Conservation (phyloP, 2,888 invertebrate species). For the Euclidia mi region DNA sequence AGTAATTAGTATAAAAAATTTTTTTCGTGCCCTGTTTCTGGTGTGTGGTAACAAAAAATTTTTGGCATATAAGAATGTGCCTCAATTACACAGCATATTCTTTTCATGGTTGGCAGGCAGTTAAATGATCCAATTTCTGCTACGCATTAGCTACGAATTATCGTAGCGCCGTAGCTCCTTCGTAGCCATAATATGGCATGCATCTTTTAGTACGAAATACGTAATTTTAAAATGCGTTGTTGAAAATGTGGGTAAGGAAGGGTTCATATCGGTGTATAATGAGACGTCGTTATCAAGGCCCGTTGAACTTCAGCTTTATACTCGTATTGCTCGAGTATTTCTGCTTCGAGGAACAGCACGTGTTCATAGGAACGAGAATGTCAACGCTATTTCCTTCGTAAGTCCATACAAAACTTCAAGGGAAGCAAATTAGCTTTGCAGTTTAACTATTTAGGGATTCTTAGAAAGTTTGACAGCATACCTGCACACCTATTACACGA, state of each 20-base stretch:
- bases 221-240: background rate
- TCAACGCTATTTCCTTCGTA: conserved; percentile 14
- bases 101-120: no score
- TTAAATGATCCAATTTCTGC: background rate
- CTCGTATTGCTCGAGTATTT: conserved; percentile 13
- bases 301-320: conserved; percentile 14
- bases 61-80: no score
- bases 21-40: no score
- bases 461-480: conserved; percentile 19
- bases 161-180: background rate
- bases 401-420: conserved; percentile 40
- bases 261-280: conserved; percentile 13
- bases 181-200: no score
- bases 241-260: background rate
- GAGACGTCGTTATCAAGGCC: conserved; percentile 8
- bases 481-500: conserved; percentile 13
- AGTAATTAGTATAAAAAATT: no score
- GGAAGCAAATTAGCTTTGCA: conserved; percentile 41
- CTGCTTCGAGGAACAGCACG: background rate
- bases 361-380: background rate
- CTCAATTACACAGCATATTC: no score
- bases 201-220: background rate
- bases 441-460: conserved; percentile 38
- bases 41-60: no score
- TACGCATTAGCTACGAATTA: conserved; percentile 1